phyloP scores from a whole-genome alignment of 1,140 invertebrate species.

The Monomorium pharaonis region DNA sequence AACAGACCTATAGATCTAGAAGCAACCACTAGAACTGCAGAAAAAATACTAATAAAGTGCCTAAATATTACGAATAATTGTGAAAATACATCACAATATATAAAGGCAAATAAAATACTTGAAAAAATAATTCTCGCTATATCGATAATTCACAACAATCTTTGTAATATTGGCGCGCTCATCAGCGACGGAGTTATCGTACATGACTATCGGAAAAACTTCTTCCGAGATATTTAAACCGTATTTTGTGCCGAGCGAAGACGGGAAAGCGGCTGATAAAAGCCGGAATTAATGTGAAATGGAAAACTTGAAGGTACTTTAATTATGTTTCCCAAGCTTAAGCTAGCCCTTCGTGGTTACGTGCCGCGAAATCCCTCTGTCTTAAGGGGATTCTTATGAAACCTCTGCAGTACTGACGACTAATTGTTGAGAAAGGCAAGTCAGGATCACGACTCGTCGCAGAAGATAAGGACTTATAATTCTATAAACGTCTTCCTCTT shows the following conservation, averaged over 20 bases:
- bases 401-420: constrained; percentile 52
- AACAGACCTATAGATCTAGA: background rate
- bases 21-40: background rate
- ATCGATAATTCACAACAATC: background rate
- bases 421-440: constrained; percentile 62
- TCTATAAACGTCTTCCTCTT: constrained; percentile 1
- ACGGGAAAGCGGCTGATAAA: constrained; percentile 49
- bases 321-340: constrained; percentile 66
- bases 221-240: constrained; percentile 57
- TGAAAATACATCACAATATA: background rate
- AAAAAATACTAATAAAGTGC: constrained; percentile 9
- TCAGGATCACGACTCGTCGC: constrained; percentile 38
- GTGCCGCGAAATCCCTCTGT: constrained; percentile 53
- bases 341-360: constrained; percentile 60
- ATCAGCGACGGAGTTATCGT: constrained; percentile 25
- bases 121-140: background rate
- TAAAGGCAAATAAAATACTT: background rate
- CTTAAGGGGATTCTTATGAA: constrained; percentile 63
- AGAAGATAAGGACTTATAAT: constrained; percentile 44
- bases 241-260: constrained; percentile 20
- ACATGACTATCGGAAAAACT: constrained; percentile 24
- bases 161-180: background rate
- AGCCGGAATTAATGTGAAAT: constrained; percentile 66
- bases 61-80: background rate
- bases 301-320: constrained; percentile 67